phyloP scores from a whole-genome alignment of 1,140 invertebrate genomes.

The Platyscapa corneri region DNA sequence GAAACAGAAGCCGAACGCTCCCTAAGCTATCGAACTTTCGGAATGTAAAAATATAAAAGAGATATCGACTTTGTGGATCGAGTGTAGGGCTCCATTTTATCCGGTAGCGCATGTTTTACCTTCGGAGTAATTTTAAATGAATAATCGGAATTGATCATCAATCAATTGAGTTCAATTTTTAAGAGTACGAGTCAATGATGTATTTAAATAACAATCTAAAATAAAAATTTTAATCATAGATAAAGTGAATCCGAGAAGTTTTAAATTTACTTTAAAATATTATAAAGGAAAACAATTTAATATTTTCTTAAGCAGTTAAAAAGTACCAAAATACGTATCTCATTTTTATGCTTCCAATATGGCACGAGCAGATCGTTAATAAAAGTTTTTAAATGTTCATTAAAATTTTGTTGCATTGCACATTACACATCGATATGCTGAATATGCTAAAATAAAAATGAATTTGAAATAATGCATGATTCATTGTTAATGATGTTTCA shows the following conservation, averaged over 20 bases:
- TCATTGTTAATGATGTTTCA: too few species aligned
- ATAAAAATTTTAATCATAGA: not conserved
- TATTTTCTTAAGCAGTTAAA: not conserved
- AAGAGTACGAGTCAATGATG: not conserved
- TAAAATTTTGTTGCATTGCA: not conserved
- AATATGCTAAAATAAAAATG: not conserved
- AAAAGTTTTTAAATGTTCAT: not conserved
- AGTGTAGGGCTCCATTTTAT: too few species aligned
- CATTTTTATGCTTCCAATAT: too few species aligned
- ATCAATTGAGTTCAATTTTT: not conserved
- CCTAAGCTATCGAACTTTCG: not conserved
- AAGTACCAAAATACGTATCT: too few species aligned
- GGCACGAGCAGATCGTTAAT: too few species aligned
- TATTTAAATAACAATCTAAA: not conserved
- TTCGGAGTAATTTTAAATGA: too few species aligned
- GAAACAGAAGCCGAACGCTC: slow-evolving; percentile 18
- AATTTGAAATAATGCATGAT: not conserved
- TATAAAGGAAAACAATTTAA: not conserved
- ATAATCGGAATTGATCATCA: not conserved
- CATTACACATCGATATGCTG: not conserved
- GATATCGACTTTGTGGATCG: too few species aligned
- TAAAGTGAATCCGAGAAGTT: not conserved
- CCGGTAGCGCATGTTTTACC: too few species aligned
- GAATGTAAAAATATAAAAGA: too few species aligned
- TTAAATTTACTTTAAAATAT: not conserved